Percentiles rank a stretch among this genome's conserved stretches.
phyloP scores from a whole-genome alignment of 2,797 vertebrate genomes.

The Holocentrus rufus region DNA sequence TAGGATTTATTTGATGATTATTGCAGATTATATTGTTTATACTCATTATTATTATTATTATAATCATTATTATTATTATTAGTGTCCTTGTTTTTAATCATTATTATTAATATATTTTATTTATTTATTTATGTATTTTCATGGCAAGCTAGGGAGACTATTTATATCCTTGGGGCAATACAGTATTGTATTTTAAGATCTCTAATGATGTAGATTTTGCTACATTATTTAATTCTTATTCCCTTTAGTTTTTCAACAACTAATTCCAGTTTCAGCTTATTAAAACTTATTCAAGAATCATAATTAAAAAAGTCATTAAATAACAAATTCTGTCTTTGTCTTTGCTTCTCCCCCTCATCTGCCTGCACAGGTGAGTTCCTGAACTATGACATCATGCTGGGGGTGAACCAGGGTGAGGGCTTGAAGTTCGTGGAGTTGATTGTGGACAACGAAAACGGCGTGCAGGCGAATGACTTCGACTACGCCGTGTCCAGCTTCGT shows the following conservation, averaged over 20 bases:
- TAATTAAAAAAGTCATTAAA: neutral
- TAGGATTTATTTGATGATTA: too few relatives aligned
- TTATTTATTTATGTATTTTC: too few relatives aligned
- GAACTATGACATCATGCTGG: slow-evolving; percentile 99
- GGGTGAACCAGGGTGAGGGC: slow-evolving; percentile 98
- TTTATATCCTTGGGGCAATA: too few relatives aligned
- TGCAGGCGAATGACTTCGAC: slow-evolving; percentile 98
- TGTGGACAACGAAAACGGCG: slow-evolving; percentile 97
- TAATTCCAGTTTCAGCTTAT: neutral
- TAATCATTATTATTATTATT: too few relatives aligned
- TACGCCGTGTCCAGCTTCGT: slow-evolving; percentile 99
- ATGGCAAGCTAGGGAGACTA: too few relatives aligned
- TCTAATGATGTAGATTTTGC: neutral
- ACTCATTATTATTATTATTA: too few relatives aligned
- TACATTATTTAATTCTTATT: too few relatives aligned
- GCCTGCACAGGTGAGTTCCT: slow-evolving; percentile 89
- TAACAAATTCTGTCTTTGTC: neutral
- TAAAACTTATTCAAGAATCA: neutral
- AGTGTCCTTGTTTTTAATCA: too few relatives aligned
- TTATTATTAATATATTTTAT: too few relatives aligned
- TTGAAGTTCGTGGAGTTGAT: slow-evolving; percentile 98
- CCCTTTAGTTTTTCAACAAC: neutral
- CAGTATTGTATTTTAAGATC: neutral
- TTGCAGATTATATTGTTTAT: too few relatives aligned
- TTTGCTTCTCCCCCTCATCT: neutral